Evolutionary conservation across 2,797 vertebrate species (phyloP).

Genomic region (Lepus oiostolus): DNA sequence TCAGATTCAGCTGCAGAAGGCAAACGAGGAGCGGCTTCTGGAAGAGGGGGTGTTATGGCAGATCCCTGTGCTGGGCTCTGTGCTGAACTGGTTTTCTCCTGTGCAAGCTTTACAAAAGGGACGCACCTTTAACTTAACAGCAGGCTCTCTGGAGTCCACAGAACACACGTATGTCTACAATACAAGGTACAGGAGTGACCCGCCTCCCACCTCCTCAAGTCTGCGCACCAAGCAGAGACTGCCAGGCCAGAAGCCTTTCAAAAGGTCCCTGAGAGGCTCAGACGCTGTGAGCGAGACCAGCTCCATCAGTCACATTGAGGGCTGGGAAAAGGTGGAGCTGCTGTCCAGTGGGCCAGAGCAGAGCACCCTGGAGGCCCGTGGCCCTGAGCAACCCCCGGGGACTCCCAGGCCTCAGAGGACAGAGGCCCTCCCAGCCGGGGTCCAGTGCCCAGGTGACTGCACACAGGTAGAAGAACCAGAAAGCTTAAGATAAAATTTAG

Average conservation of each 20-base stretch:
- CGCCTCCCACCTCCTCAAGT: constrained; percentile 91
- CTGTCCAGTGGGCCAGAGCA: constrained; percentile 65
- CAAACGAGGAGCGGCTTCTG: constrained; percentile 95
- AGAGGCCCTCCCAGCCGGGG: constrained; percentile 50
- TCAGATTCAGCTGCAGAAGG: constrained; percentile 95
- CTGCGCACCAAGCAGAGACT: constrained; percentile 88
- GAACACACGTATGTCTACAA: constrained; percentile 93
- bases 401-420: not conserved
- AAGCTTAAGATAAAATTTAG: constrained; percentile 90
- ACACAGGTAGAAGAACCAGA: constrained; percentile 85
- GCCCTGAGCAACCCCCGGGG: constrained; percentile 60
- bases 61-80: constrained; percentile 96
- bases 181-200: constrained; percentile 89
- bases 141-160: constrained; percentile 96
- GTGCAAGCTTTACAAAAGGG: constrained; percentile 94
- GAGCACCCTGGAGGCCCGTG: constrained; percentile 54
- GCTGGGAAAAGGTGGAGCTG: constrained; percentile 87
- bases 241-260: constrained; percentile 95
- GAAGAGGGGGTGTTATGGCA: constrained; percentile 98
- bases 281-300: constrained; percentile 93
- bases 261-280: constrained; percentile 88
- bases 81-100: constrained; percentile 98
- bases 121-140: constrained; percentile 94
- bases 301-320: constrained; percentile 91
- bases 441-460: constrained; percentile 48